Conservation (phyloP, 2,113 vertebrate species). For the Mandrillus leucophaeus region DNA sequence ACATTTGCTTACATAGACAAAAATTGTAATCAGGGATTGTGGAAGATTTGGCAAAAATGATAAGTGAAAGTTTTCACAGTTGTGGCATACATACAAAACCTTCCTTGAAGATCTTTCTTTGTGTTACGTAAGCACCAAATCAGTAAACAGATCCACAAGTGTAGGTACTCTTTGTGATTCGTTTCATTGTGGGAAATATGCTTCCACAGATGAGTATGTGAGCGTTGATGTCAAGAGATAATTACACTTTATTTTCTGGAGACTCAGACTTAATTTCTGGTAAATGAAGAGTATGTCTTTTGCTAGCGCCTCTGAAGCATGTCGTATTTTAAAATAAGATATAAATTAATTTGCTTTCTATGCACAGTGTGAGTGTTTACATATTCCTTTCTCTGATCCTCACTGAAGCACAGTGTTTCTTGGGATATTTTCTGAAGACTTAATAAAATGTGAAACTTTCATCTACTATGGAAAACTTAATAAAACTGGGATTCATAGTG, state of each 20-base stretch:
- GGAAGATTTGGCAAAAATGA: not conserved
- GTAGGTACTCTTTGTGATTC: not conserved
- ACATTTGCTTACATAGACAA: not conserved
- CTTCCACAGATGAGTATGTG: not conserved
- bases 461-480: slow-evolving; percentile 60
- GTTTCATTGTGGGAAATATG: not conserved
- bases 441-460: slow-evolving; percentile 77
- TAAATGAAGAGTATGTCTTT: slow-evolving; percentile 58
- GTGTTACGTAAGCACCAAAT: not conserved
- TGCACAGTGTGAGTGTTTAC: slow-evolving; percentile 23
- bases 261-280: slow-evolving; percentile 58
- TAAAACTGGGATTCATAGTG: slow-evolving; percentile 66
- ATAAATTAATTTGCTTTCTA: slow-evolving; percentile 64
- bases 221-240: not conserved
- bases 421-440: slow-evolving; percentile 69
- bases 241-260: slow-evolving; percentile 57
- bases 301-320: slow-evolving; percentile 28
- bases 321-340: slow-evolving; percentile 57
- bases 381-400: not conserved
- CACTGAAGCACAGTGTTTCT: not conserved
- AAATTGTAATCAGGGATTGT: not conserved
- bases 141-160: not conserved
- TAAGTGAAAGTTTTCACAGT: not conserved
- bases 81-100: not conserved
- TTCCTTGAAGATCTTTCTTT: not conserved